These are phyloP conservation scores for Drosophila lowei DNA, from an alignment of 1,140 invertebrate genomes.

Conservation along the genomic window DNA sequence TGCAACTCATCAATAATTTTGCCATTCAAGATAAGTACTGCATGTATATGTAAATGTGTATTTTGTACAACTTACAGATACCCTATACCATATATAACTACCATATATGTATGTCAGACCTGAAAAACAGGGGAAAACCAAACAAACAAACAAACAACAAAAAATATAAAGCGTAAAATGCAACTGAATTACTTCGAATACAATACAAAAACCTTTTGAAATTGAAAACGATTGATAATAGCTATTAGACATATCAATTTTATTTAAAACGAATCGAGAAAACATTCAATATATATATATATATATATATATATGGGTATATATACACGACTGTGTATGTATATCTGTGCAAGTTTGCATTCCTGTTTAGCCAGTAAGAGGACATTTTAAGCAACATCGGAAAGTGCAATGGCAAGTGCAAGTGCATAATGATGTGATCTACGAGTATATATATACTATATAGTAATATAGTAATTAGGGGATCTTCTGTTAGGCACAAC, in stretches of 20 bases:
- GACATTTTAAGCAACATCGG: conserved; percentile 45
- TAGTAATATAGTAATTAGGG: conserved; percentile 16
- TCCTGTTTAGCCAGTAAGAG: conserved; percentile 68
- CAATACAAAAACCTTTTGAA: conserved; percentile 70
- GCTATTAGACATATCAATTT: conserved; percentile 83
- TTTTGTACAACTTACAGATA: conserved; percentile 47
- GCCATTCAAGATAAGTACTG: conserved; percentile 4
- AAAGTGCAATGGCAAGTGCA: conserved; percentile 21
- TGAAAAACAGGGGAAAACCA: conserved; percentile 7
- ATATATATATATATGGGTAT: conserved; percentile 28
- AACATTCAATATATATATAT: conserved; percentile 30
- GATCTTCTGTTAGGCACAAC: conserved; percentile 31
- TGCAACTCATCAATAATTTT: conserved; percentile 42
- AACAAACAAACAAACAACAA: conserved; percentile 17
- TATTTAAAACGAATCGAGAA: conserved; percentile 54
- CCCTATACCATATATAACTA: conserved; percentile 21
- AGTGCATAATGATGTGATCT: conserved; percentile 22
- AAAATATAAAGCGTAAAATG: conserved; percentile 31
- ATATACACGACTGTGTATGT: conserved; percentile 21
- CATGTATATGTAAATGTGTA: conserved; percentile 36
- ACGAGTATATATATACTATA: neutral
- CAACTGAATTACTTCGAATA: conserved; percentile 71
- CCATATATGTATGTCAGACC: conserved; percentile 34
- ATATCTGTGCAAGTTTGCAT: conserved; percentile 54
- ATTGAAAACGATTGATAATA: conserved; percentile 83